Base-by-base conservation (phyloP, 1,140 invertebrate species). In the Eupeodes corollae region DNA sequence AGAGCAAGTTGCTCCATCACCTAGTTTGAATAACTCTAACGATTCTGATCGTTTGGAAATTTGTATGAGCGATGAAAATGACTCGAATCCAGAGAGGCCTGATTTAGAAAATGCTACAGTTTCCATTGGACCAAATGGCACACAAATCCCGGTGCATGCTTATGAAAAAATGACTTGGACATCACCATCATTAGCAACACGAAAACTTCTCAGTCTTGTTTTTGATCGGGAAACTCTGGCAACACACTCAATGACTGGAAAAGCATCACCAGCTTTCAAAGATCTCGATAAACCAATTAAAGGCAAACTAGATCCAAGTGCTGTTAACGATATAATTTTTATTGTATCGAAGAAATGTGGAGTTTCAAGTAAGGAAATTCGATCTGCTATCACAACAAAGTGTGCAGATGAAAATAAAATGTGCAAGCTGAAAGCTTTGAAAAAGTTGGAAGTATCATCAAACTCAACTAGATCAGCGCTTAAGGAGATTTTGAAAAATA, bases 381-480 rank as follows among this genome's bases (percentile, higher is more conserved):
- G 63, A n/a, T 61, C 56, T 52, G 55, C 73, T 10, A 79, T 79
- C 14, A 77, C 75, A 13, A 73, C 73, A 0, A 78, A 78, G 58
- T 78, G 76, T 53, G 74, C 75, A 3, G 76, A 77, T 47, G 77
- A 79, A 59, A 74, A 74, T 48, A 79, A 79, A 61, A 77, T 79
- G 75, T 55, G 60, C 54, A 66, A 61, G 43, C 55, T 63, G 14
- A 26, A 26, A 8, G 21, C 21, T 26, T 8, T 26, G 3, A 26
- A 26, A 26, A 26, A 26, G n/a, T n/a, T n/a, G n/a, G n/a, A n/a
- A n/a, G n/a, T n/a, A n/a, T n/a, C n/a, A n/a, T n/a, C n/a, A n/a
- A n/a, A n/a, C n/a, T 3, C 21, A 26, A 26, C 21, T 8, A 26
- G 21, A 26, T 5, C 21, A 26, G 21, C 21, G 21, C 21, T 26